These are phyloP conservation scores for pig (Sus scrofa) DNA, from an alignment of 2,113 vertebrate species.

Conservation along the genomic window T2T-Sscrofa CM000820.6:50683501-50684000, in stretches of 20 bases:
- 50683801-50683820: not conserved
- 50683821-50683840: slow-evolving; percentile 31
- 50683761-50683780: not conserved
- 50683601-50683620: not conserved
- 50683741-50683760: not conserved
- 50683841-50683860: not conserved
- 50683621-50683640: not conserved
- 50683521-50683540: not conserved
- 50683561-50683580: not conserved
- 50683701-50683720: not conserved
- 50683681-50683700: not conserved
- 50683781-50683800: slow-evolving; percentile 23
- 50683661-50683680: not conserved
- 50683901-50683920: not conserved
- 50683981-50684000: slow-evolving; percentile 70
- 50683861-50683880: not conserved
- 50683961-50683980: slow-evolving; percentile 38
- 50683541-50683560: not conserved
- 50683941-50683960: slow-evolving; percentile 21
- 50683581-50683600: not conserved
- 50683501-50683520: not conserved
- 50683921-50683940: not conserved
- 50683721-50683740: not conserved
- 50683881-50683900: slow-evolving; percentile 7
- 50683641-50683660: not conserved